These are phyloP conservation scores for Bathybates hornii DNA, from an alignment of 2,113 vertebrate species.

Conservation along the genomic window DNA sequence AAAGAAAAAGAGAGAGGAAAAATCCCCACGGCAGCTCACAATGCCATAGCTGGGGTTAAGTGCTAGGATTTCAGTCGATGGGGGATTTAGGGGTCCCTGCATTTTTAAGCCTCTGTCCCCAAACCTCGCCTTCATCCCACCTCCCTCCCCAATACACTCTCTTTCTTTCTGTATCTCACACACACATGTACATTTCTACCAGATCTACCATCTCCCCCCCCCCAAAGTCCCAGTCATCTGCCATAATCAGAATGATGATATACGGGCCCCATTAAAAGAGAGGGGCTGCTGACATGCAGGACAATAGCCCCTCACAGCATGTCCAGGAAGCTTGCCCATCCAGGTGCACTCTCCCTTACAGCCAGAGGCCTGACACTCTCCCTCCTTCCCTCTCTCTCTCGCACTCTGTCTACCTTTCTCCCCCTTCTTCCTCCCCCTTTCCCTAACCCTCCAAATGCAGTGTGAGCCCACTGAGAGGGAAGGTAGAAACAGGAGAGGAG, in stretches of 20 bases:
- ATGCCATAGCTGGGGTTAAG: constrained; percentile 74
- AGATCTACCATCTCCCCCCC: constrained; percentile 44
- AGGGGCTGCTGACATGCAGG: constrained; percentile 67
- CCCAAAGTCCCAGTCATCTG: constrained; percentile 59
- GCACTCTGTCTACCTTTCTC: neutral
- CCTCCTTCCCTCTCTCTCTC: neutral
- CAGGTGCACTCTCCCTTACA: constrained; percentile 69
- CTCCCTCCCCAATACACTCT: constrained; percentile 29
- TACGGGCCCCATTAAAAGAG: constrained; percentile 70
- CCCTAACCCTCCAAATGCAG: constrained; percentile 25
- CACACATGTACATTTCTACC: constrained; percentile 33
- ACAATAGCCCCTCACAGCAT: constrained; percentile 77
- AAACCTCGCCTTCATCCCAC: constrained; percentile 54
- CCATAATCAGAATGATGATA: constrained; percentile 68
- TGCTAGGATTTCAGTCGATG: constrained; percentile 73
- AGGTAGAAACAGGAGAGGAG: constrained; percentile 58
- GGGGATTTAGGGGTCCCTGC: constrained; percentile 68
- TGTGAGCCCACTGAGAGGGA: constrained; percentile 52
- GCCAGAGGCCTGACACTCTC: constrained; percentile 48
- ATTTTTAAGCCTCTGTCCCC: constrained; percentile 69
- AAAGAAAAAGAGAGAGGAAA: neutral
- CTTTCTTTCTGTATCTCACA: constrained; percentile 18
- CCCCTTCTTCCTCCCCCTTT: neutral
- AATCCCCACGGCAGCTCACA: constrained; percentile 58
- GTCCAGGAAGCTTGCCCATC: constrained; percentile 66